Evolutionary conservation across 1,140 invertebrate genomes (phyloP).

Genomic region (Drosophila saltans): DNA sequence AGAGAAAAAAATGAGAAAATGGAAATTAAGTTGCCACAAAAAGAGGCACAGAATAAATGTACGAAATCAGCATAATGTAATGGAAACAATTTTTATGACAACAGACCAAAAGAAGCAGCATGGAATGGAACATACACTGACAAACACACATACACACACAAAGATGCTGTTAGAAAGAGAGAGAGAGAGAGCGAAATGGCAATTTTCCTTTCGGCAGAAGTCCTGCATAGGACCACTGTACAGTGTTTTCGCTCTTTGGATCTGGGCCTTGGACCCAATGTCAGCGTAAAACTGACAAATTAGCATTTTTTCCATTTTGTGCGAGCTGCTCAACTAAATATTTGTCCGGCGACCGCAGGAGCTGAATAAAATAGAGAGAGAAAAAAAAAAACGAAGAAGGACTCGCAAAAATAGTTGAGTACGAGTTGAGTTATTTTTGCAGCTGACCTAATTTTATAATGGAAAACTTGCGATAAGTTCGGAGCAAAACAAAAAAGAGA

Average conservation of each 20-base stretch:
- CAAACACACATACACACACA: neutral
- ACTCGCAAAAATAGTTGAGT: conserved; percentile 62
- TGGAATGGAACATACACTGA: conserved; percentile 10
- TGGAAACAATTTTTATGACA: conserved; percentile 81
- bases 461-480: conserved; percentile 80
- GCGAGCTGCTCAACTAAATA: conserved; percentile 68
- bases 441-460: conserved; percentile 82
- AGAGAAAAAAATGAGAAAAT: conserved; percentile 45
- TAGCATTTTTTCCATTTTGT: conserved; percentile 80
- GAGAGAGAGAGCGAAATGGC: conserved; percentile 19
- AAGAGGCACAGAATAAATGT: conserved; percentile 75
- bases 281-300: conserved; percentile 81
- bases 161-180: too few relatives aligned
- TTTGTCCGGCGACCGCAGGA: conserved; percentile 65
- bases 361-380: conserved; percentile 29
- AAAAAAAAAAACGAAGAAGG: conserved; percentile 31
- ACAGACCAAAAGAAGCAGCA: conserved; percentile 54
- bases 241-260: conserved; percentile 20
- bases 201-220: conserved; percentile 37
- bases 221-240: conserved; percentile 32
- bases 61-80: conserved; percentile 81
- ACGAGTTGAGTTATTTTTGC: conserved; percentile 78
- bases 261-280: conserved; percentile 59
- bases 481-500: conserved; percentile 42
- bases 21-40: conserved; percentile 77